Conservation (phyloP, 1,140 invertebrate species). For the Leptonema lineaticorne region DNA sequence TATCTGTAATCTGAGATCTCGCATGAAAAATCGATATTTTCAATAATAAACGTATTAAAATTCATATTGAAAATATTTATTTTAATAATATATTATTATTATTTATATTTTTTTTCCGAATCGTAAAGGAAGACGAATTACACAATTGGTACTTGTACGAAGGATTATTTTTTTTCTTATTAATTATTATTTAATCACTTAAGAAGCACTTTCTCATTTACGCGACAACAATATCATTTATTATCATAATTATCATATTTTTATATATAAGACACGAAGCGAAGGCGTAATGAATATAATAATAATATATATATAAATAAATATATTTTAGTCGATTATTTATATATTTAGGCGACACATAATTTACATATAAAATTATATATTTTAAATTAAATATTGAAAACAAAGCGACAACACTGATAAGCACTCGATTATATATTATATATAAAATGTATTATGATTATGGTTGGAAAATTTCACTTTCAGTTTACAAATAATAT, state of each 20-base stretch:
- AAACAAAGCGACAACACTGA: constrained; percentile 16
- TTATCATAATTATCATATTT: constrained; percentile 30
- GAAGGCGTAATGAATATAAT: constrained; percentile 37
- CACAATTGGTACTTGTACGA: constrained; percentile 18
- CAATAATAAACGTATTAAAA: too few relatives aligned
- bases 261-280: constrained; percentile 41
- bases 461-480: not conserved
- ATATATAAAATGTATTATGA: constrained; percentile 5
- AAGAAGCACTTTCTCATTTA: constrained; percentile 26
- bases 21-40: too few relatives aligned
- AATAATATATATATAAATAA: too few relatives aligned
- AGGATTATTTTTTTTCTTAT: too few relatives aligned
- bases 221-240: constrained; percentile 22
- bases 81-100: not conserved
- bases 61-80: not conserved
- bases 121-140: constrained; percentile 23
- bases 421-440: not conserved
- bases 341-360: constrained; percentile 21
- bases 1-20: too few relatives aligned
- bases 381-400: too few relatives aligned
- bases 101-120: not conserved
- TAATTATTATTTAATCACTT: constrained; percentile 21
- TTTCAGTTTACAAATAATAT: too few relatives aligned
- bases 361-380: not conserved
- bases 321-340: constrained; percentile 23